Conservation (phyloP, 2,113 vertebrate species). For the Otus sunia region DNA sequence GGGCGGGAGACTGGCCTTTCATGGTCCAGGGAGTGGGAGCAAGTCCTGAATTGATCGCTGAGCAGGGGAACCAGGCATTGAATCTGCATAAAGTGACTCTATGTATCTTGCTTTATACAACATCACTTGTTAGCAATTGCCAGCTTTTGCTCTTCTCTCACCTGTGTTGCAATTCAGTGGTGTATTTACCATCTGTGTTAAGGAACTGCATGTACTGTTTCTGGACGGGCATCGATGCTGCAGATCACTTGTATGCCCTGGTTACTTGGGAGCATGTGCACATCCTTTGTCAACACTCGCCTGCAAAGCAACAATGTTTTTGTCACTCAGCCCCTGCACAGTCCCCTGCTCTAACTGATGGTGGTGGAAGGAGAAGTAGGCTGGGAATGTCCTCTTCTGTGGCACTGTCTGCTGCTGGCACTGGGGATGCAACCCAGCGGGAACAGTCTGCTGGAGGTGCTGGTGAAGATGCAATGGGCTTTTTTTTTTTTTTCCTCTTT, state of each 20-base stretch:
- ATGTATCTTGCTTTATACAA: not conserved
- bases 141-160: not conserved
- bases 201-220: not conserved
- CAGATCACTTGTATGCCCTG: rapidly evolving
- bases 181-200: not conserved
- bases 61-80: not conserved
- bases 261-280: not conserved
- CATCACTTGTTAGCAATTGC: not conserved
- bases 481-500: not conserved
- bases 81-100: not conserved
- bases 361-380: not conserved
- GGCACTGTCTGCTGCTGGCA: not conserved
- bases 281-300: not conserved
- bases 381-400: not conserved
- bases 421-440: not conserved
- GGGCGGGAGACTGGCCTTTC: not conserved
- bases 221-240: not conserved
- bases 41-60: not conserved
- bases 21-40: not conserved
- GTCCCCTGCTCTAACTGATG: not conserved
- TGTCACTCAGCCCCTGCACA: not conserved
- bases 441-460: not conserved
- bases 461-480: not conserved
- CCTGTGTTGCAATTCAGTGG: rapidly evolving
- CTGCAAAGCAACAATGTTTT: not conserved